Conservation (phyloP, 2,113 vertebrate species). For the Pheucticus melanocephalus region DNA sequence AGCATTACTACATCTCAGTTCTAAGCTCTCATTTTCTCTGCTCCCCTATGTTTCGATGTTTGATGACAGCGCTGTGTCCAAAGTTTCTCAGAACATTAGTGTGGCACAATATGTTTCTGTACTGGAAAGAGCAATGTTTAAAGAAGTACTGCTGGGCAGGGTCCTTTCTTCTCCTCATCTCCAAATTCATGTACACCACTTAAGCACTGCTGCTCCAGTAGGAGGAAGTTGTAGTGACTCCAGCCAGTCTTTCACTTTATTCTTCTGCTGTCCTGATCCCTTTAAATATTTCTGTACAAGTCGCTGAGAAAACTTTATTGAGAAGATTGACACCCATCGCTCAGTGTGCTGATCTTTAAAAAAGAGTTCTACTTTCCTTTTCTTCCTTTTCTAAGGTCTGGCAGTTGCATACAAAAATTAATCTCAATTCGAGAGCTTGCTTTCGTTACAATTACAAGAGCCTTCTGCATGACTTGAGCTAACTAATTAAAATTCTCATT, state of each 20-base stretch:
- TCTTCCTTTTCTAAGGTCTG: neutral
- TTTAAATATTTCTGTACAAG: neutral
- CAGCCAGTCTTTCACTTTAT: neutral
- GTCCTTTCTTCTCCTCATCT: neutral
- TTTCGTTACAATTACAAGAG: neutral
- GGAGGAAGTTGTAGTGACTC: neutral
- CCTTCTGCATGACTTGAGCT: constrained; percentile 31
- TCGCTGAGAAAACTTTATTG: neutral
- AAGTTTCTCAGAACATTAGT: neutral
- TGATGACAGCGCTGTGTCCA: neutral
- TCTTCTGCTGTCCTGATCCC: neutral
- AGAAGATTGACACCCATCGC: neutral
- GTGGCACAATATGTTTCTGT: neutral
- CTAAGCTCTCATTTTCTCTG: neutral
- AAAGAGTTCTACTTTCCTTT: neutral
- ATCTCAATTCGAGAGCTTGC: neutral
- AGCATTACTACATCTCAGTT: neutral
- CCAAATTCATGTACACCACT: neutral
- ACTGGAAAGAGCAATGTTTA: neutral
- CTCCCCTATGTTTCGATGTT: neutral
- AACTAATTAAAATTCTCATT: constrained; percentile 54
- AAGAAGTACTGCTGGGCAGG: neutral
- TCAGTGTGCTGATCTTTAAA: neutral
- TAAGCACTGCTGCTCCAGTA: neutral
- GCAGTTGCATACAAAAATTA: neutral